phyloP scores from a whole-genome alignment of 1,140 invertebrate genomes.

The Drosophila willistoni region DNA sequence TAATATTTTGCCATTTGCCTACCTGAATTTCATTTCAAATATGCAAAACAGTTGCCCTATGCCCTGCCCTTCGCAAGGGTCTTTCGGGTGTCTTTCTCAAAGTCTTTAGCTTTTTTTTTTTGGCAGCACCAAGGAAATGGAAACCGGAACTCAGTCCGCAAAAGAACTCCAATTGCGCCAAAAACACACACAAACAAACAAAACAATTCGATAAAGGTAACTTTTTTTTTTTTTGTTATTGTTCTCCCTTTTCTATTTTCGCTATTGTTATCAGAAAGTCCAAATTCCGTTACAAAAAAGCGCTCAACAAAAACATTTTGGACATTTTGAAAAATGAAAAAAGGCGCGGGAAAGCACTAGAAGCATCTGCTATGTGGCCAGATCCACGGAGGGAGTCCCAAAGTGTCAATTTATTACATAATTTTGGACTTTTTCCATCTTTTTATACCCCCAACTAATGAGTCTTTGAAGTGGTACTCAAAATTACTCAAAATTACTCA shows the following conservation, averaged over 20 bases:
- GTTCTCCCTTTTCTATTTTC: conserved; percentile 9
- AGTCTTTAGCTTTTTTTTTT: background rate
- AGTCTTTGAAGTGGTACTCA: too few species aligned
- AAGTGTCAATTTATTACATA: too few species aligned
- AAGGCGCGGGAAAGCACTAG: conserved; percentile 61
- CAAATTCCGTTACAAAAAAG: conserved; percentile 39
- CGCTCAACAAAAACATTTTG: conserved; percentile 28
- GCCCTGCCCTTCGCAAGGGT: conserved; percentile 7
- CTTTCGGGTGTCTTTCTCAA: background rate
- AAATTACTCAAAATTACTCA: too few species aligned
- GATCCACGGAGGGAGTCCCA: too few species aligned
- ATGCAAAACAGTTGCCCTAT: conserved; percentile 34
- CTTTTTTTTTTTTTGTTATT: conserved; percentile 14
- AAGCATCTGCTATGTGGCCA: background rate
- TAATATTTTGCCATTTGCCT: conserved; percentile 38
- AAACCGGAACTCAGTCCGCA: conserved; percentile 50
- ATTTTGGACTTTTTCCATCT: too few species aligned
- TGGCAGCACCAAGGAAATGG: conserved; percentile 53
- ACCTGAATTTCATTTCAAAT: conserved; percentile 34
- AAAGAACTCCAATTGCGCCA: conserved; percentile 21
- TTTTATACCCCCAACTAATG: too few species aligned
- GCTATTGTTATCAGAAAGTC: conserved; percentile 22
- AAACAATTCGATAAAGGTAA: conserved; percentile 18
- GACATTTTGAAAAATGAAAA: conserved; percentile 22
- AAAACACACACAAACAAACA: background rate